Base-by-base conservation (phyloP, 2,888 invertebrate genomes). In the Acanthosoma haemorrhoidale region DNA sequence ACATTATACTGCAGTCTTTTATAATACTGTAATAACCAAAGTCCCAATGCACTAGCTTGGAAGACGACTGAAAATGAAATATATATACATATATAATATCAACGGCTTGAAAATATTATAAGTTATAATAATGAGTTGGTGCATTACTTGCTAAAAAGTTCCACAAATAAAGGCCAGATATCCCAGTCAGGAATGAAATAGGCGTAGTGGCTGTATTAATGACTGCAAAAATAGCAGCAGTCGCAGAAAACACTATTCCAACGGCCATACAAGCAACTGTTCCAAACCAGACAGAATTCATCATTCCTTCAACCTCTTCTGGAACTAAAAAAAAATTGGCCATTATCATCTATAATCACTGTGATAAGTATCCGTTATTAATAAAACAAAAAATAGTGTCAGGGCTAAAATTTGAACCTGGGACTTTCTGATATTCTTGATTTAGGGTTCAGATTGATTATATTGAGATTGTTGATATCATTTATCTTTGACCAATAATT, bases 1-100 rank as follows among this genome's bases (percentile, higher is more conserved):
- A 95, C 91, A 79, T 94, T 95, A 78, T 88, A 84, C 77, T 88
- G 89, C 66, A 95, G 83, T 78, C 90, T 88, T 58, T 89, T 82
- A 79, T 88, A 90, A 82, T 89, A 96, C 80, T 95, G 91, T 31
- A 88, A 87, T 73, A 91, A 82, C 93, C 94, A 96, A 70, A 92
- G 87, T 31, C 88, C 83, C 74, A 91, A 85, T 11, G 91, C 91
- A 25, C 88, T 84, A 32, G 91, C 79, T 77, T 90, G 88, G 76
- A 89, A 87, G 29, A 90, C 77, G 74, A 91, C 94, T 88, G 83
- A 69, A 87, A 86, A 72, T 61, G 67, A 72, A 51, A 25, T 51
- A 8, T 25, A 25, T n/a, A 2, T 2, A n/a, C 13, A 25, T 51
- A n/a, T n/a, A 51, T 51, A 1, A 13, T 18, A 16, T 9, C 4